phyloP scores from a whole-genome alignment of 2,113 vertebrate species.

The Nyctibius bracteatus region DNA sequence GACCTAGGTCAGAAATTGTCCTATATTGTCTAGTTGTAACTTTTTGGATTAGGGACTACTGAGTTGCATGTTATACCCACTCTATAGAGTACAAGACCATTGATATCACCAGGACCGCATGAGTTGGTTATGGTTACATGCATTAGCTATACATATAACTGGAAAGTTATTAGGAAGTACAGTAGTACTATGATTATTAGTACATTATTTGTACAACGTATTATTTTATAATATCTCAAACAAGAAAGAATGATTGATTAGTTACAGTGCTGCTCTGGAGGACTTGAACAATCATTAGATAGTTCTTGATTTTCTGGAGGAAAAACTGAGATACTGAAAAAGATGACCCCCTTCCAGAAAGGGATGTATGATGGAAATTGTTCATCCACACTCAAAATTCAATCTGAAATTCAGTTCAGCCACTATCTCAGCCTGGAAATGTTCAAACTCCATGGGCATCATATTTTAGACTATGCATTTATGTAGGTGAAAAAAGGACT shows the following conservation, averaged over 20 bases:
- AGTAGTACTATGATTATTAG: neutral
- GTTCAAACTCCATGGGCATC: neutral
- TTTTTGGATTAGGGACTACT: neutral
- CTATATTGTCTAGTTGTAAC: neutral
- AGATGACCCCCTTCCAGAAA: neutral
- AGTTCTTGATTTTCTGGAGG: neutral
- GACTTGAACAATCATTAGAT: neutral
- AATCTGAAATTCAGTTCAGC: neutral
- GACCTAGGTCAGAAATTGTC: neutral
- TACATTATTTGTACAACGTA: neutral
- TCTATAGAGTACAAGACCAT: neutral
- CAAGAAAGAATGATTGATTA: neutral
- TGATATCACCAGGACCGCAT: neutral
- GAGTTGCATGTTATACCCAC: neutral
- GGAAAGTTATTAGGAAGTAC: neutral
- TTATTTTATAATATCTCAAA: neutral
- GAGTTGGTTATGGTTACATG: neutral
- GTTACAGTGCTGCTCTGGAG: neutral
- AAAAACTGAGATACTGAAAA: neutral
- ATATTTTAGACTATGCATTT: neutral
- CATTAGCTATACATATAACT: neutral
- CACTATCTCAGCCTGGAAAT: neutral
- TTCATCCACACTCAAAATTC: neutral
- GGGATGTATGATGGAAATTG: neutral
- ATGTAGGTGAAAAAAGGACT: neutral